These are phyloP conservation scores for Laspeyria flexula DNA, from an alignment of 2,888 invertebrate genomes.

Conservation along the genomic window DNA sequence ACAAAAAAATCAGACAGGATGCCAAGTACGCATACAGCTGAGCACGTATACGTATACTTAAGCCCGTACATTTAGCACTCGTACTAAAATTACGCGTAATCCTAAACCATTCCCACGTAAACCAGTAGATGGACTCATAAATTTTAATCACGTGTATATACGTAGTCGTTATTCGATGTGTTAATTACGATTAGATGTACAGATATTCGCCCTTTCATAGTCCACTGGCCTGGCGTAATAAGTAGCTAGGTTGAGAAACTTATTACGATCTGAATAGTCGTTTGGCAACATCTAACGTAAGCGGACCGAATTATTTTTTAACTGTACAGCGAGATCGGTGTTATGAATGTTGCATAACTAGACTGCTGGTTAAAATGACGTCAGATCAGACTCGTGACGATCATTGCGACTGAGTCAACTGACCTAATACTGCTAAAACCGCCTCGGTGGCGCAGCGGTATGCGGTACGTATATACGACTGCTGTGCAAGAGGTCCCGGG, in stretches of 20 bases:
- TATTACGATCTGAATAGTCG: constrained; percentile 26
- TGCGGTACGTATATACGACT: too few relatives aligned
- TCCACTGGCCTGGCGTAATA: constrained; percentile 26
- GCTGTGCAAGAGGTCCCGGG: too few relatives aligned
- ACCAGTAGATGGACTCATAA: too few relatives aligned
- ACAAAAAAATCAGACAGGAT: too few relatives aligned
- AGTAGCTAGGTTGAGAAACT: constrained; percentile 38
- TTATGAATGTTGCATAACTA: constrained; percentile 35
- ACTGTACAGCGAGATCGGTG: constrained; percentile 32
- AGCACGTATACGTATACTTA: too few relatives aligned
- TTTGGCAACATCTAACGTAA: constrained; percentile 54
- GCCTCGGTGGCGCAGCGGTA: too few relatives aligned
- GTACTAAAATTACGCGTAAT: too few relatives aligned
- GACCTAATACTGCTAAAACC: constrained; percentile 7
- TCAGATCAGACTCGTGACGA: constrained; percentile 1
- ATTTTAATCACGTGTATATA: too few relatives aligned
- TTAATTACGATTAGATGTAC: neutral
- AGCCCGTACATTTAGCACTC: too few relatives aligned
- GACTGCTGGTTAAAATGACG: constrained; percentile 18
- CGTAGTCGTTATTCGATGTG: neutral
- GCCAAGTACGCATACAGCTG: too few relatives aligned
- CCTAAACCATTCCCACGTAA: too few relatives aligned
- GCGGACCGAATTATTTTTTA: constrained; percentile 44
- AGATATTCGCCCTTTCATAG: constrained; percentile 19
- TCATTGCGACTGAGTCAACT: neutral